Percentiles rank a stretch among this genome's conserved stretches.
These are phyloP conservation scores for Apis florea DNA, from an alignment of 1,140 invertebrate species.

Conservation along the genomic window DNA sequence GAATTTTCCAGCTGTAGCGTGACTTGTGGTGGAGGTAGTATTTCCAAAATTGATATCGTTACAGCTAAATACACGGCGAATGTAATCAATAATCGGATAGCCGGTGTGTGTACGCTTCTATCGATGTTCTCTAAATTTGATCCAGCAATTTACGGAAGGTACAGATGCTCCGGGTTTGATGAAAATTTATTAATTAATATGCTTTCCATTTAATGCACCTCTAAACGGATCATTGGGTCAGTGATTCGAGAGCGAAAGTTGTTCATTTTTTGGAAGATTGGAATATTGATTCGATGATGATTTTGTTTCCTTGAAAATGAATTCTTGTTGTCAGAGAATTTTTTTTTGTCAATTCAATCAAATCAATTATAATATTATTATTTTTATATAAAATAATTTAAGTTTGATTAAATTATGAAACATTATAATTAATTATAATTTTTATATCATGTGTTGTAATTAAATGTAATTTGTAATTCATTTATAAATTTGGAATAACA, in stretches of 20 bases:
- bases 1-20: slow-evolving; percentile 90
- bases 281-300: neutral
- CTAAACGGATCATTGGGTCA: neutral
- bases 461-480: too few species aligned
- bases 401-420: too few species aligned
- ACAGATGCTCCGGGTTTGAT: neutral
- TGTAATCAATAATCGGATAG: slow-evolving; percentile 15
- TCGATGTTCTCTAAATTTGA: slow-evolving; percentile 36
- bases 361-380: neutral
- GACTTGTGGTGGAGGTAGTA: slow-evolving; percentile 91
- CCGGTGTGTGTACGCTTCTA: neutral
- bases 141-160: slow-evolving; percentile 14
- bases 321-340: neutral
- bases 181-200: slow-evolving; percentile 22
- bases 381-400: neutral
- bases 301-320: neutral
- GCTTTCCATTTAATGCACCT: neutral
- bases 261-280: neutral
- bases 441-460: too few species aligned
- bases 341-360: neutral
- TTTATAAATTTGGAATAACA: too few species aligned
- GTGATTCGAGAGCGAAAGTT: neutral
- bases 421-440: too few species aligned
- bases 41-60: slow-evolving; percentile 19
- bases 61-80: neutral